A percentile compares a stretch with the other conserved stretches of the same genome.
Conservation (phyloP, 2,888 invertebrate species). For the Rhaphigaster nebulosa region DNA sequence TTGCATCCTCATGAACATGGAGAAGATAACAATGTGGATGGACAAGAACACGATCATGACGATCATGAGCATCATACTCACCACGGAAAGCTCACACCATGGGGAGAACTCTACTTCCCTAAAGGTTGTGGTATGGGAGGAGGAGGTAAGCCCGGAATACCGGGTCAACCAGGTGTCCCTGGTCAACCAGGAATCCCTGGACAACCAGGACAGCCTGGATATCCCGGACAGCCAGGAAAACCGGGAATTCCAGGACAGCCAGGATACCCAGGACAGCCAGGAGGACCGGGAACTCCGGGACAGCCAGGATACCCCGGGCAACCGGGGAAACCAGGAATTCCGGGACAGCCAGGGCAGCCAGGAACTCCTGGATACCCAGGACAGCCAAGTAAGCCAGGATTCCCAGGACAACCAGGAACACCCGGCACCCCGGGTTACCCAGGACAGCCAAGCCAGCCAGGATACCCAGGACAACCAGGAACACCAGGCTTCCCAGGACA, state of each 20-base stretch:
- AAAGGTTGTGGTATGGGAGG: slow-evolving; percentile 76
- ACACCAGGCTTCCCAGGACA: slow-evolving; percentile 63
- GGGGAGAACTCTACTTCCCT: slow-evolving; percentile 81
- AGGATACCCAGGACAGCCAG: slow-evolving; percentile 64
- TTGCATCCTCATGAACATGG: slow-evolving; percentile 70
- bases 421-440: slow-evolving; percentile 65
- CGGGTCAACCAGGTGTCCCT: slow-evolving; percentile 64
- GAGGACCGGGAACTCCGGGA: slow-evolving; percentile 61
- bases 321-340: slow-evolving; percentile 65
- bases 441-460: slow-evolving; percentile 68
- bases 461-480: slow-evolving; percentile 64
- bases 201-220: slow-evolving; percentile 65
- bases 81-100: slow-evolving; percentile 75
- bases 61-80: slow-evolving; percentile 68
- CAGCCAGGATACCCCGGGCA: slow-evolving; percentile 65
- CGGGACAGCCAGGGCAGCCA: slow-evolving; percentile 63
- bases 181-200: slow-evolving; percentile 63
- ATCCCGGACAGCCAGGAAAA: slow-evolving; percentile 59
- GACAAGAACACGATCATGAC: slow-evolving; percentile 65
- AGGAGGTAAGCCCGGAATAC: slow-evolving; percentile 60
- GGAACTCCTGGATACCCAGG: slow-evolving; percentile 65
- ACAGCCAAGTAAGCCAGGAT: slow-evolving; percentile 65
- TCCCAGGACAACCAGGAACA: slow-evolving; percentile 65
- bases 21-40: slow-evolving; percentile 65
- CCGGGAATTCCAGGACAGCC: slow-evolving; percentile 64